Evolutionary conservation across 1,140 invertebrate species (phyloP).

Genomic region (Leptonema lineaticorne): DNA sequence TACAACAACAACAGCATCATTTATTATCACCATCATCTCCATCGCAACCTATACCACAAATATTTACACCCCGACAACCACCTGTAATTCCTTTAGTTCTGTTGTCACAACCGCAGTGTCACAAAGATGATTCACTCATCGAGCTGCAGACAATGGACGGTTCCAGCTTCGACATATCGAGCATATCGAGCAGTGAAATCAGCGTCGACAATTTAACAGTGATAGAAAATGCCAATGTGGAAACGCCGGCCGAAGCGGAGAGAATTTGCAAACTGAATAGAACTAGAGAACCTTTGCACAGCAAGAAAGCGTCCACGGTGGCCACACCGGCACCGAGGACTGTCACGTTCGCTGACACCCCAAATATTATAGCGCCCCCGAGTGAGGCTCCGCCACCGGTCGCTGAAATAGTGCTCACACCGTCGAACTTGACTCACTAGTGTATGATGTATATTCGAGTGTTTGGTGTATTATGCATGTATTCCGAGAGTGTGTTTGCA

Average conservation of each 20-base stretch:
- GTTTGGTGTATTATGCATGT: no score
- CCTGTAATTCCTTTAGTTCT: conserved; percentile 28
- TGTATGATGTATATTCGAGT: no score
- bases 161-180: conserved; percentile 47
- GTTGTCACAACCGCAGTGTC: conserved; percentile 30
- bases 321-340: conserved; percentile 22
- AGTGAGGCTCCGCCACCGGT: conserved; percentile 42
- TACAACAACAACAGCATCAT: neutral
- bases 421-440: conserved; percentile 53
- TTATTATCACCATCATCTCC: conserved; percentile 45
- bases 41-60: conserved; percentile 34
- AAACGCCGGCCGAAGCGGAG: conserved; percentile 29
- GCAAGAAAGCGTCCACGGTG: neutral
- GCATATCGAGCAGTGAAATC: conserved; percentile 48
- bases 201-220: conserved; percentile 40
- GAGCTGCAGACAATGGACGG: conserved; percentile 50
- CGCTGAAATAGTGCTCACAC: conserved; percentile 53
- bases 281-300: conserved; percentile 45
- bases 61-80: no score
- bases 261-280: conserved; percentile 44
- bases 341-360: conserved; percentile 36
- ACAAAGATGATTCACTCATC: conserved; percentile 46
- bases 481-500: no score
- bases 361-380: conserved; percentile 33
- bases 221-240: conserved; percentile 42